These are phyloP conservation scores for Hyperoodon ampullatus DNA, from an alignment of 2,113 vertebrate species.

Conservation along the genomic window DNA sequence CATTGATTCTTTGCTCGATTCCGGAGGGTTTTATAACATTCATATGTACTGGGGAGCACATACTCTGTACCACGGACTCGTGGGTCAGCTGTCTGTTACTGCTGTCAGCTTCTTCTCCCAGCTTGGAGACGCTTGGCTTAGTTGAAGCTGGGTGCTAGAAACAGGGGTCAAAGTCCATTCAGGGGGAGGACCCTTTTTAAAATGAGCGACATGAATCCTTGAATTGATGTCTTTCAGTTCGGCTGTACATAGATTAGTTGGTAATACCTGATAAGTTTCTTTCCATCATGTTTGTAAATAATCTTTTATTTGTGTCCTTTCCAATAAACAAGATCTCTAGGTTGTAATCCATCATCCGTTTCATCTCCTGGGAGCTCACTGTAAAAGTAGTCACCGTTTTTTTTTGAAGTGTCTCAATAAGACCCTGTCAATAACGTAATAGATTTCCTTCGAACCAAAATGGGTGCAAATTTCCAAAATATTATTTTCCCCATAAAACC, in stretches of 20 bases:
- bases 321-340: background rate
- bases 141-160: background rate
- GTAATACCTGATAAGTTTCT: background rate
- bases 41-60: rapidly evolving
- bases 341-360: background rate
- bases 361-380: background rate
- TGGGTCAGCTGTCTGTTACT: background rate
- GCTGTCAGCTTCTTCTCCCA: background rate
- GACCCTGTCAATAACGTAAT: background rate
- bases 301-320: background rate
- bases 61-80: background rate
- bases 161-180: background rate
- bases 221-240: background rate
- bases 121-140: background rate
- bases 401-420: background rate
- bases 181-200: background rate
- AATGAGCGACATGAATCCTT: background rate
- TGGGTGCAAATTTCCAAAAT: too few species aligned
- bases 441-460: background rate
- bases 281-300: background rate
- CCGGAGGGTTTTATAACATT: background rate
- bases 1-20: rapidly evolving
- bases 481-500: background rate
- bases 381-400: background rate
- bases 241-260: too few species aligned